Evolutionary conservation across 1,140 invertebrate genomes (phyloP).

Genomic region (Diorhabda carinulata): DNA sequence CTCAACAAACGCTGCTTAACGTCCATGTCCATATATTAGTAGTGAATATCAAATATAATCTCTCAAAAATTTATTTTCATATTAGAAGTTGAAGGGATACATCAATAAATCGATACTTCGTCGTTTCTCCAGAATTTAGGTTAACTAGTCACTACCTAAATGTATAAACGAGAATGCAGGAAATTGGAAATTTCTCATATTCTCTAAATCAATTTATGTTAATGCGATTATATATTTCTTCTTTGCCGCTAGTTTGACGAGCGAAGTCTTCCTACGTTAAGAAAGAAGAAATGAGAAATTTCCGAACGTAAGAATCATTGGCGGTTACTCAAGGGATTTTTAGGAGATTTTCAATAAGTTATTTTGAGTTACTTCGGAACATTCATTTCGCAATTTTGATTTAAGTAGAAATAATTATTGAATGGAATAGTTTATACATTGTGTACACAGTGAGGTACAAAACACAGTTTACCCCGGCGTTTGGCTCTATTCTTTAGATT

Average conservation of each 20-base stretch:
- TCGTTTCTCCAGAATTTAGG: not conserved
- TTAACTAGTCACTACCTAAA: not conserved
- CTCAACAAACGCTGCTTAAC: not conserved
- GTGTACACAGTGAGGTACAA: no score
- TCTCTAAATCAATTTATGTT: slow-evolving; percentile 30
- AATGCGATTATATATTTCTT: slow-evolving; percentile 33
- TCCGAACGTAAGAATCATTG: not conserved
- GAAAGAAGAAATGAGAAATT: slow-evolving; percentile 1
- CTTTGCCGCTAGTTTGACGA: slow-evolving; percentile 10
- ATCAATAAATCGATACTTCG: not conserved
- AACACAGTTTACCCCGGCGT: no score
- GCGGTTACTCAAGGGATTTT: no score
- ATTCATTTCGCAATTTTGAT: no score
- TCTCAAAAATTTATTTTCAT: not conserved
- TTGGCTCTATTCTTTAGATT: no score
- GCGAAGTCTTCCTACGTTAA: not conserved
- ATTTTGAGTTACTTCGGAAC: no score
- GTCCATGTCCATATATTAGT: not conserved
- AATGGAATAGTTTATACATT: no score
- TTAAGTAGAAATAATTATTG: no score
- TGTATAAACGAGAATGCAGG: slow-evolving; percentile 9
- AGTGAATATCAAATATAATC: not conserved
- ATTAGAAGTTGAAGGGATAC: not conserved
- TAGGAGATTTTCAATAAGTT: no score
- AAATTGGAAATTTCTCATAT: slow-evolving; percentile 34